Conservation (phyloP, 2,888 invertebrate genomes). For the Ophioninae sp. region DNA sequence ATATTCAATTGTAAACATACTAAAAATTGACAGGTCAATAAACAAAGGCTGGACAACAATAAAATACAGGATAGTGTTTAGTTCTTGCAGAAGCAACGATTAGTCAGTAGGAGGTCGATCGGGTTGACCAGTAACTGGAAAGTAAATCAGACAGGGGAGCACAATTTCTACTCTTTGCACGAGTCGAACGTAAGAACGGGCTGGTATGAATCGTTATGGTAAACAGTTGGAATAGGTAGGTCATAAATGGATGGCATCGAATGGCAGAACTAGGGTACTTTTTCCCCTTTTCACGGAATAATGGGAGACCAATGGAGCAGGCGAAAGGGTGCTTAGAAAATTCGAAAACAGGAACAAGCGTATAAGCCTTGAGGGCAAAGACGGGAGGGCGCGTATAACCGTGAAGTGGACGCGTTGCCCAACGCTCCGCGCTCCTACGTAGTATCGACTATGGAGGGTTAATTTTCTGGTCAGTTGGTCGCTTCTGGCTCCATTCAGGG, state of each 20-base stretch:
- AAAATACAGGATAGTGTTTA: too few species aligned
- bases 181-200: neutral
- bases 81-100: too few species aligned
- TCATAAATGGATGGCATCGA: slow-evolving; percentile 46
- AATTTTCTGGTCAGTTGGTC: slow-evolving; percentile 82
- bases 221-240: slow-evolving; percentile 5
- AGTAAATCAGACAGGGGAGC: too few species aligned
- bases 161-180: neutral
- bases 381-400: slow-evolving; percentile 51
- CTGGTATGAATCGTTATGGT: slow-evolving; percentile 2
- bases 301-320: slow-evolving; percentile 49
- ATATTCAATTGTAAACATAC: too few species aligned
- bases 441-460: slow-evolving; percentile 80
- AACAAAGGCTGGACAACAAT: too few species aligned
- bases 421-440: slow-evolving; percentile 61
- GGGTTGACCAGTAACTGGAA: too few species aligned
- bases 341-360: slow-evolving; percentile 58
- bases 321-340: slow-evolving; percentile 56
- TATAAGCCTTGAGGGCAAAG: slow-evolving; percentile 52
- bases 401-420: slow-evolving; percentile 58
- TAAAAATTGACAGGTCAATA: too few species aligned
- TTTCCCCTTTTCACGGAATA: slow-evolving; percentile 51
- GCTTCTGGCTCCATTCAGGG: slow-evolving; percentile 80
- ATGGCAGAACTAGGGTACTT: slow-evolving; percentile 38
- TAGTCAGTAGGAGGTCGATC: too few species aligned